Conservation (phyloP, 2,113 vertebrate species). For the Bungarus multicinctus region DNA sequence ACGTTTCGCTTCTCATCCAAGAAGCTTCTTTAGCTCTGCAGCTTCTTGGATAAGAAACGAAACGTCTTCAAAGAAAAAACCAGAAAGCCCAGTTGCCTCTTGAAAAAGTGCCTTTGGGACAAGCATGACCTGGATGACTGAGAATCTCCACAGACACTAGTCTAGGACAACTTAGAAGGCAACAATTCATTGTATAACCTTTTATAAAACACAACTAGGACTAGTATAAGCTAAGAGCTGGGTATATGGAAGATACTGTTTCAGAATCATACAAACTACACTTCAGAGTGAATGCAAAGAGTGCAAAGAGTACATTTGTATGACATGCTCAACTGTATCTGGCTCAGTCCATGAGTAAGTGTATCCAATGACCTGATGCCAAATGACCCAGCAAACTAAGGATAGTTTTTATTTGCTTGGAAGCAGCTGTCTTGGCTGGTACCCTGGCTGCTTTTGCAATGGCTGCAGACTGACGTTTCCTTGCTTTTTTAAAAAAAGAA, state of each 20-base stretch:
- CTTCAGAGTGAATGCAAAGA: background rate
- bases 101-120: no score
- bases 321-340: background rate
- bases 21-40: no score
- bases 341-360: background rate
- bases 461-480: background rate
- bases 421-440: background rate
- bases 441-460: background rate
- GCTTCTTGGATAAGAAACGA: no score
- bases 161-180: background rate
- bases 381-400: background rate
- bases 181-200: background rate
- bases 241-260: background rate
- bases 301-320: background rate
- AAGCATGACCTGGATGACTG: no score
- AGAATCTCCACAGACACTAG: no score
- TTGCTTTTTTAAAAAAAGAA: background rate
- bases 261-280: background rate
- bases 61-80: no score
- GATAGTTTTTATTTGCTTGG: background rate
- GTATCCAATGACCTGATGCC: background rate
- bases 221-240: background rate
- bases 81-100: no score
- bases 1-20: no score
- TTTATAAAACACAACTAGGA: background rate